A percentile compares a stretch with the other conserved stretches of the same genome.
phyloP scores from a whole-genome alignment of 2,888 invertebrate species.

The Hypena proboscidalis region DNA sequence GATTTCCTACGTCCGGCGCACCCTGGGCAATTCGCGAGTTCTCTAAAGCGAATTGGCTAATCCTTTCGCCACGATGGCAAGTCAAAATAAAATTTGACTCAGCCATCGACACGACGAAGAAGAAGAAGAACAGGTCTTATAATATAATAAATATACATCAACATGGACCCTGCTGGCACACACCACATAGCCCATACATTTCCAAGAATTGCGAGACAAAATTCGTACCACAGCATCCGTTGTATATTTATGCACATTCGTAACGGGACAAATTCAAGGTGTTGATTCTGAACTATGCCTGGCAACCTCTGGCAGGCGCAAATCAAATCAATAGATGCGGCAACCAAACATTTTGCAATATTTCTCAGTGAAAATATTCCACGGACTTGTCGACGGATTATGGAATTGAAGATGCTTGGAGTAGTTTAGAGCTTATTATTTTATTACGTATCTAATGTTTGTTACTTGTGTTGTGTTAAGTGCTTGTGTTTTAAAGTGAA shows the following conservation, averaged over 20 bases:
- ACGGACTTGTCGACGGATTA: slow-evolving; percentile 40
- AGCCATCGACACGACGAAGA: no score
- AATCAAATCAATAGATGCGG: slow-evolving; percentile 68
- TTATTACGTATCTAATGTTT: not conserved
- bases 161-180: no score
- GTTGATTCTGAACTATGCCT: slow-evolving; percentile 48
- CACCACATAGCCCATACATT: not conserved
- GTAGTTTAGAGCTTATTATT: slow-evolving; percentile 2
- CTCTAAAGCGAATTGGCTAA: no score
- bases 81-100: no score
- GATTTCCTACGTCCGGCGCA: no score
- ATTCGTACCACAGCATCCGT: not conserved
- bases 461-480: not conserved
- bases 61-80: no score
- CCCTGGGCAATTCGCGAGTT: no score
- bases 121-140: no score
- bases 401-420: slow-evolving; percentile 28
- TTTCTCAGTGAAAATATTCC: slow-evolving; percentile 60
- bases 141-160: no score
- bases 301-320: slow-evolving; percentile 50
- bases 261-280: slow-evolving; percentile 31
- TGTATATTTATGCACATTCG: slow-evolving; percentile 37
- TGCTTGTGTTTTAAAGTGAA: no score
- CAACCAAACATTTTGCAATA: slow-evolving; percentile 69
- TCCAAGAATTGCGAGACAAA: not conserved